phyloP scores from a whole-genome alignment of 1,140 invertebrate genomes.

The Phocides pigmalion region DNA sequence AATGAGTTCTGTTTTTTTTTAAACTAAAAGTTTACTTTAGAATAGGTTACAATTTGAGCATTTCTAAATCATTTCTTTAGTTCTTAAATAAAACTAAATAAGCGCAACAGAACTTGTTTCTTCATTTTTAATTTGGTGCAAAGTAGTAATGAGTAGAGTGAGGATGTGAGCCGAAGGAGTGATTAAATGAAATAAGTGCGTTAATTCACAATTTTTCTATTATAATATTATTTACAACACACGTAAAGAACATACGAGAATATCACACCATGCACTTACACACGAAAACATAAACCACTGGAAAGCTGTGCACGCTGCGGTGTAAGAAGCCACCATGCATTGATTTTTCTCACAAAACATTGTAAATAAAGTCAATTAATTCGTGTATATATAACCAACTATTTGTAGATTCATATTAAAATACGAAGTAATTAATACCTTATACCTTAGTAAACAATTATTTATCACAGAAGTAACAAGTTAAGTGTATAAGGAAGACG shows the following conservation, averaged over 20 bases:
- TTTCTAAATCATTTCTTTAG: not conserved
- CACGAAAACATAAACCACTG: constrained; percentile 63
- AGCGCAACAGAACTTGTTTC: constrained; percentile 32
- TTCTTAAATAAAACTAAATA: no score
- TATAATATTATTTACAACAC: constrained; percentile 80
- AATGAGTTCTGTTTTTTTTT: constrained; percentile 24
- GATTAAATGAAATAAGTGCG: constrained; percentile 80
- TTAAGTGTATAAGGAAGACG: constrained; percentile 53
- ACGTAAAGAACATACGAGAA: constrained; percentile 63
- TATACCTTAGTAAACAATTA: constrained; percentile 40
- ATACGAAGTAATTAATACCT: constrained; percentile 21
- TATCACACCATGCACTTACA: constrained; percentile 82
- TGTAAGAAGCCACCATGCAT: constrained; percentile 77
- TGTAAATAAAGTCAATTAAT: constrained; percentile 44
- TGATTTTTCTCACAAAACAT: constrained; percentile 51
- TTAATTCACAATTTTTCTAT: constrained; percentile 77
- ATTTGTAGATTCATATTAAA: constrained; percentile 34
- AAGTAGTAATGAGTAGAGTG: constrained; percentile 54
- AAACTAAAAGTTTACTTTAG: not conserved
- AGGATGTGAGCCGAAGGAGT: constrained; percentile 65
- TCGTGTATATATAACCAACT: constrained; percentile 27
- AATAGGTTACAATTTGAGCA: not conserved
- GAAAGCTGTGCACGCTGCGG: constrained; percentile 74
- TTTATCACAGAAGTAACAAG: constrained; percentile 65
- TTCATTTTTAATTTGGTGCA: constrained; percentile 40